phyloP scores from a whole-genome alignment of 2,113 vertebrate species.

The Diphyllodes magnificus region DNA sequence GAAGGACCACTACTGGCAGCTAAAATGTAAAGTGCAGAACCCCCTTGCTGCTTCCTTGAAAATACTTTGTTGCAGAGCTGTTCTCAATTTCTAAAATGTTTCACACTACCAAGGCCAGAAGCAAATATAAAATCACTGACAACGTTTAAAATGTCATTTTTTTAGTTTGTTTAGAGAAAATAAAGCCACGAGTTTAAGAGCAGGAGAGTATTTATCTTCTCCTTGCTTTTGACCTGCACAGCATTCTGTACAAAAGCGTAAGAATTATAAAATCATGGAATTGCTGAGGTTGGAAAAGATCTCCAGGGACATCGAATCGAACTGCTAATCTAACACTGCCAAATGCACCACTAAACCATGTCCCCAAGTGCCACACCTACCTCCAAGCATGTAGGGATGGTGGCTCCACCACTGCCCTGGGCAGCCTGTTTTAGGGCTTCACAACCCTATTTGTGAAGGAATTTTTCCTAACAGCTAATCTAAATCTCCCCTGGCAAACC shows the following conservation, averaged over 20 bases:
- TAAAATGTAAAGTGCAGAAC: not conserved
- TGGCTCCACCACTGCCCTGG: not conserved
- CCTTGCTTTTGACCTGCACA: not conserved
- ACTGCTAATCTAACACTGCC: not conserved
- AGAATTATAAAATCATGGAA: not conserved
- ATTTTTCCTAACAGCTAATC: not conserved
- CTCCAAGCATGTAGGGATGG: not conserved
- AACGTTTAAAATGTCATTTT: not conserved
- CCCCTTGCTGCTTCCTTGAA: not conserved
- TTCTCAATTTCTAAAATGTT: not conserved
- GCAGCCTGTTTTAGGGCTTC: not conserved
- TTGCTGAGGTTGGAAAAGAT: not conserved
- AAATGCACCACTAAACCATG: not conserved
- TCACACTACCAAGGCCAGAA: not conserved
- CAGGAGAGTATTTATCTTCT: not conserved
- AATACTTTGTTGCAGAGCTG: not conserved
- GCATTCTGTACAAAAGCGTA: not conserved
- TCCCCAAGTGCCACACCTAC: not conserved
- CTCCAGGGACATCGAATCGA: not conserved
- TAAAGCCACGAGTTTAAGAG: not conserved
- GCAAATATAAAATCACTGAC: not conserved
- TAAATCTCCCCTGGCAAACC: not conserved
- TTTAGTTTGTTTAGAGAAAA: not conserved
- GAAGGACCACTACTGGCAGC: not conserved
- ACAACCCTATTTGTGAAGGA: not conserved